Conservation (phyloP, 2,888 invertebrate species). For the Mesochorus sp. region DNA sequence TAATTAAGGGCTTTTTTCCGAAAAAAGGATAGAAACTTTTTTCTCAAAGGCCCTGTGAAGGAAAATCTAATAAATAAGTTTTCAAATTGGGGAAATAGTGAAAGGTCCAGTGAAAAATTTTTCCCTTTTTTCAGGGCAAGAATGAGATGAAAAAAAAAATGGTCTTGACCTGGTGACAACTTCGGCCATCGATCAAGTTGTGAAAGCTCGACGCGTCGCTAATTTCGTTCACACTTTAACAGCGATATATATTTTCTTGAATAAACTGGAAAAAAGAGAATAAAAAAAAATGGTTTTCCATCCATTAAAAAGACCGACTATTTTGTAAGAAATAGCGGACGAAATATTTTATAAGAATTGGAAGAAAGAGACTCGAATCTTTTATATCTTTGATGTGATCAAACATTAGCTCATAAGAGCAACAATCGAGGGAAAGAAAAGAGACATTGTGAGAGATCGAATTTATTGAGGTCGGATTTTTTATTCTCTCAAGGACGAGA, state of each 20-base stretch:
- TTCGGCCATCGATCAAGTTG: slow-evolving; percentile 39
- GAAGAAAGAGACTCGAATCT: slow-evolving; percentile 28
- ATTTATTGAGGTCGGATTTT: slow-evolving; percentile 60
- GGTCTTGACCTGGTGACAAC: neutral
- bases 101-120: no score
- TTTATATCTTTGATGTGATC: slow-evolving; percentile 48
- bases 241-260: slow-evolving; percentile 49
- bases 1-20: no score
- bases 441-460: slow-evolving; percentile 1
- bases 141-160: neutral
- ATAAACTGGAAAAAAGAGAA: slow-evolving; percentile 1
- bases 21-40: no score
- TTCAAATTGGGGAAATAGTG: no score
- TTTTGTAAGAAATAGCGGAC: slow-evolving; percentile 1
- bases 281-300: slow-evolving; percentile 47
- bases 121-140: neutral
- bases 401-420: neutral
- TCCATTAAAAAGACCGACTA: slow-evolving; percentile 2
- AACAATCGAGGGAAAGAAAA: slow-evolving; percentile 25
- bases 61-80: no score
- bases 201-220: neutral
- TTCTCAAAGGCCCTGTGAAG: no score
- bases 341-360: slow-evolving; percentile 23
- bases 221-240: slow-evolving; percentile 14
- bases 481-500: slow-evolving; percentile 50